These are phyloP conservation scores for Leptothorax acervorum DNA, from an alignment of 2,888 invertebrate species.

Conservation along the genomic window DNA sequence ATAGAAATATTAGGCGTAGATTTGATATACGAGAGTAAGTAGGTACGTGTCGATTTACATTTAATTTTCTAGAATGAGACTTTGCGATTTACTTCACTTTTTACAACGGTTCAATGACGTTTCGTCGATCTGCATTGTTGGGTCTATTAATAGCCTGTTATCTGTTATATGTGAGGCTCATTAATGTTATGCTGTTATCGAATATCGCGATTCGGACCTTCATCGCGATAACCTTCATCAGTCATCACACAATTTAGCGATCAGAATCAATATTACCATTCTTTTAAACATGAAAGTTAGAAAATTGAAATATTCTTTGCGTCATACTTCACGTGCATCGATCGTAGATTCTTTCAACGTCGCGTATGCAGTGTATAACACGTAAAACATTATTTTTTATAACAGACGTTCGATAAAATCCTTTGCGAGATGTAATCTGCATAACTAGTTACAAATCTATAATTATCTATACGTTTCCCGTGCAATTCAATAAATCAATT, in stretches of 20 bases:
- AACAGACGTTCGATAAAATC: neutral
- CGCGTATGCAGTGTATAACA: neutral
- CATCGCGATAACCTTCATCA: slow-evolving; percentile 14
- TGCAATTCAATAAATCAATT: neutral
- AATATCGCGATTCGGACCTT: neutral
- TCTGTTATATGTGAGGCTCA: neutral
- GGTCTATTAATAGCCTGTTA: slow-evolving; percentile 34
- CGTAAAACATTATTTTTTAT: neutral
- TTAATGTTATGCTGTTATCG: neutral
- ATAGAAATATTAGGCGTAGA: neutral
- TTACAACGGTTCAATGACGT: neutral
- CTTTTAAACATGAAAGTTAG: neutral
- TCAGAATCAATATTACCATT: slow-evolving; percentile 8
- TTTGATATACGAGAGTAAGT: neutral
- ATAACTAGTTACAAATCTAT: neutral
- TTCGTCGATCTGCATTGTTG: neutral
- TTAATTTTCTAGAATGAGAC: neutral
- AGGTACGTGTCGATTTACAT: neutral
- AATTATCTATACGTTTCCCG: no score
- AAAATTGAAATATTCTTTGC: neutral
- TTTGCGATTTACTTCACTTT: neutral
- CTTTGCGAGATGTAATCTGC: neutral
- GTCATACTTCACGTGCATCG: neutral
- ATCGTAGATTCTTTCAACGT: neutral
- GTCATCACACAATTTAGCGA: neutral